Conservation (phyloP, 1,140 invertebrate genomes). For the Tribolium castaneum region DNA sequence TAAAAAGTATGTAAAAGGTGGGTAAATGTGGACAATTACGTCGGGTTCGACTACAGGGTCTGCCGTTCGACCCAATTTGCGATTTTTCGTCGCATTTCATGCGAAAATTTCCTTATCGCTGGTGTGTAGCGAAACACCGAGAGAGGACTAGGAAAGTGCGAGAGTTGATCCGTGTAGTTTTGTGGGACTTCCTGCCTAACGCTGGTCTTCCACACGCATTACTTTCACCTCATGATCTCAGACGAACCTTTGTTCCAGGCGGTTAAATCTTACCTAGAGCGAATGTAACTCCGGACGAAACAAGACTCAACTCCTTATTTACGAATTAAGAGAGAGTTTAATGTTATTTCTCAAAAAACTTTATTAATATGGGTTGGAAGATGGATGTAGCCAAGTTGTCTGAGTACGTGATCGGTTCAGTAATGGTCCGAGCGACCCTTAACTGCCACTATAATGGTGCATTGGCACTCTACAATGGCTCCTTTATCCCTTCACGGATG, state of each 20-base stretch:
- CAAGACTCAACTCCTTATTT: background rate
- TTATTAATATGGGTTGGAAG: constrained; percentile 35
- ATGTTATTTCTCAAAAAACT: background rate
- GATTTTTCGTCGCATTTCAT: background rate
- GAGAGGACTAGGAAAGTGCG: background rate
- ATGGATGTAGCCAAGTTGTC: constrained; percentile 45
- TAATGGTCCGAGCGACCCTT: constrained; percentile 37
- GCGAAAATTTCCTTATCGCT: background rate
- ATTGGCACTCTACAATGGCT: constrained; percentile 56
- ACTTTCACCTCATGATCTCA: constrained; percentile 28
- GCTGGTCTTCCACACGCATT: constrained; percentile 3
- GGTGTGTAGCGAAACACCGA: background rate
- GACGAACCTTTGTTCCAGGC: constrained; percentile 10
- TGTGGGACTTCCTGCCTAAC: constrained; percentile 3
- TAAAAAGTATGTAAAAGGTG: no score
- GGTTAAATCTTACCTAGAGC: constrained; percentile 16
- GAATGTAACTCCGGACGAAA: constrained; percentile 4
- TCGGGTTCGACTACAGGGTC: background rate
- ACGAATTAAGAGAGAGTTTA: background rate
- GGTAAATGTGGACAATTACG: no score
- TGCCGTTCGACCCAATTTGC: background rate
- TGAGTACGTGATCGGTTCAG: constrained; percentile 45
- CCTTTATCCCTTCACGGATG: constrained; percentile 51
- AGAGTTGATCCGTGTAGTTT: constrained; percentile 30
- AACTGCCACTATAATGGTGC: constrained; percentile 51